Evolutionary conservation across 2,113 vertebrate species (phyloP).

Genomic region (Sapajus apella): DNA sequence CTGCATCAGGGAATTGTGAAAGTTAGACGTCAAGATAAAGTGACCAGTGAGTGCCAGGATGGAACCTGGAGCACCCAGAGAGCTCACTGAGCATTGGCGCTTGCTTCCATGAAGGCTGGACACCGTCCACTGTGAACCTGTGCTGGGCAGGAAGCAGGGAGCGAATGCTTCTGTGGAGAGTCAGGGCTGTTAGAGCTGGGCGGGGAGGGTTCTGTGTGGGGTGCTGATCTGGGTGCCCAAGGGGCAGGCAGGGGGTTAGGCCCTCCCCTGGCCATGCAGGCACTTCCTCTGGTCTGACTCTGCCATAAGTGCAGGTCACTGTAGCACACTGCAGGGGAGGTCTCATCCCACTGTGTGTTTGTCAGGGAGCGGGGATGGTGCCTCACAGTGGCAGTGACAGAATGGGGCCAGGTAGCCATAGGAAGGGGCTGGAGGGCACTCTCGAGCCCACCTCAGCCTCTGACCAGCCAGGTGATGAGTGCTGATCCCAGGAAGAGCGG

Average conservation of each 20-base stretch:
- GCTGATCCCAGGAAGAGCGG: background rate
- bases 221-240: background rate
- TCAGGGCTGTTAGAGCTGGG: background rate
- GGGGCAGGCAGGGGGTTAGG: background rate
- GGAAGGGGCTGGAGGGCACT: background rate
- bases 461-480: background rate
- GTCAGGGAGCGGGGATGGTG: background rate
- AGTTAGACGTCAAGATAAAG: background rate
- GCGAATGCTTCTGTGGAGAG: background rate
- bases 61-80: background rate
- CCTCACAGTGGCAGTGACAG: background rate
- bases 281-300: background rate
- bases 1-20: background rate
- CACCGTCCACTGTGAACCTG: background rate
- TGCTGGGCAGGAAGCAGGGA: background rate
- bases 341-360: background rate
- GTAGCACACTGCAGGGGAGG: too few species aligned
- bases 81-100: background rate
- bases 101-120: background rate
- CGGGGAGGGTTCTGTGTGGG: background rate
- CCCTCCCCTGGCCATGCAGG: background rate
- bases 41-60: background rate
- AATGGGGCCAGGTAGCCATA: background rate
- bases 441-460: accelerated
- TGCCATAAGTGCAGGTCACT: background rate